Conservation (phyloP, 2,797 vertebrate species). For the Acanthiza pusilla region DNA sequence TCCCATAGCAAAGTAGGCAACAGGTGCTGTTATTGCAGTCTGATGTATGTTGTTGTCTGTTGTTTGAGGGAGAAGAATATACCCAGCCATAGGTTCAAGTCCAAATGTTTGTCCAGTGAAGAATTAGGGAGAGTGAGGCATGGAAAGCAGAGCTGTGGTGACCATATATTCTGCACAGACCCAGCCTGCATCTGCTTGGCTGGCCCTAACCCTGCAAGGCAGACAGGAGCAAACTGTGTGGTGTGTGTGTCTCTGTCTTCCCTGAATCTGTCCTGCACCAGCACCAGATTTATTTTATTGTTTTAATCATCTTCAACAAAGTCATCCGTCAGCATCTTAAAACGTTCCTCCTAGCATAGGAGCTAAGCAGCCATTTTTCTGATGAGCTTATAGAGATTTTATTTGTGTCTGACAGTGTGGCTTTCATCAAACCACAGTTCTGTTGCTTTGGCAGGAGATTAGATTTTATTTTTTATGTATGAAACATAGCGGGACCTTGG, state of each 20-base stretch:
- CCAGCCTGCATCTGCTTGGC: neutral
- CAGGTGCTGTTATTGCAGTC: neutral
- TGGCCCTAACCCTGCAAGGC: neutral
- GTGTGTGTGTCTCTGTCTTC: neutral
- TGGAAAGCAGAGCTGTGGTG: neutral
- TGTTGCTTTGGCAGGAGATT: neutral
- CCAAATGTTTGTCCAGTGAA: neutral
- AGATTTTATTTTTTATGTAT: neutral
- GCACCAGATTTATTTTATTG: neutral
- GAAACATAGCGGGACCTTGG: neutral
- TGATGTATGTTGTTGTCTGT: neutral
- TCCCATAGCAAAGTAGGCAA: neutral
- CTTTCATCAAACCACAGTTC: neutral
- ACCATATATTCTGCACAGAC: neutral
- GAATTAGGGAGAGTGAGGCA: neutral
- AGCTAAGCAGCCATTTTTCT: slow-evolving; percentile 9
- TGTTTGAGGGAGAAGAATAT: neutral
- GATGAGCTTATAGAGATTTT: slow-evolving; percentile 14
- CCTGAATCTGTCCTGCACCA: neutral
- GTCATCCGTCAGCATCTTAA: neutral
- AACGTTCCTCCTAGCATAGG: neutral
- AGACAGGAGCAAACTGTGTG: neutral
- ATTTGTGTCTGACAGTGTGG: neutral
- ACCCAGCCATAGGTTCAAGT: neutral
- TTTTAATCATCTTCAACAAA: neutral